A percentile compares a stretch with the other conserved stretches of the same genome.
These are phyloP conservation scores for Lampris megalopsis DNA, from an alignment of 2,113 vertebrate species.

Conservation along the genomic window DNA sequence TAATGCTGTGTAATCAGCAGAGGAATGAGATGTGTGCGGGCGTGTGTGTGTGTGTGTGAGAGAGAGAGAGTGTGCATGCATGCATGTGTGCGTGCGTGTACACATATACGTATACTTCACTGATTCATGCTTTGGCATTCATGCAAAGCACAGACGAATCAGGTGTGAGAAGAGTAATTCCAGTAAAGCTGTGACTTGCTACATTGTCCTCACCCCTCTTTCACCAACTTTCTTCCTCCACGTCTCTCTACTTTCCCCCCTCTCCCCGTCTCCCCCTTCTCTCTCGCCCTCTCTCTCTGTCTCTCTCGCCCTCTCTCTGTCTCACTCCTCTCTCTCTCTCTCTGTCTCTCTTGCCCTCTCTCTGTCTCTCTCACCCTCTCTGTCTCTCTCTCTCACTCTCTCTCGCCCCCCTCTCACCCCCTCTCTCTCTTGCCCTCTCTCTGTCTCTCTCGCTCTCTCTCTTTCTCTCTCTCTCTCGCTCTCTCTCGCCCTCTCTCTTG, in stretches of 20 bases:
- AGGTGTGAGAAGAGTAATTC: conserved; percentile 73
- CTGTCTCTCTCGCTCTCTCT: background rate
- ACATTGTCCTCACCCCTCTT: conserved; percentile 45
- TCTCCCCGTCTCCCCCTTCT: conserved; percentile 9
- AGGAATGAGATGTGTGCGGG: conserved; percentile 8
- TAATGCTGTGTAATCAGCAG: conserved; percentile 41
- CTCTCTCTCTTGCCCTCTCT: conserved; percentile 22
- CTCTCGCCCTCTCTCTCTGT: background rate
- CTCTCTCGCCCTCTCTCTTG: conserved; percentile 8
- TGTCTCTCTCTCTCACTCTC: background rate
- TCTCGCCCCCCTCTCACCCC: conserved; percentile 38
- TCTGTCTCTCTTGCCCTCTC: conserved; percentile 26
- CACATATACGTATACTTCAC: conserved; percentile 22
- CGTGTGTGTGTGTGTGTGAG: conserved; percentile 4
- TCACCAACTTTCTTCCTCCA: too few relatives aligned
- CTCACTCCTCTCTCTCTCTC: conserved; percentile 11
- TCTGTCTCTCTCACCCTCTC: background rate
- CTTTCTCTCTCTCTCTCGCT: conserved; percentile 3
- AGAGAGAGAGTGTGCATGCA: background rate
- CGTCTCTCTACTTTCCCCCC: conserved; percentile 28
- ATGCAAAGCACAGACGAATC: conserved; percentile 56
- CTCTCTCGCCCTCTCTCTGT: conserved; percentile 54
- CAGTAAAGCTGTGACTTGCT: conserved; percentile 68
- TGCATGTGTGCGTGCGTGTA: conserved; percentile 21
- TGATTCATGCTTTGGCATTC: conserved; percentile 50